Evolutionary conservation across 2,888 invertebrate genomes (phyloP).

Genomic region (Pharmacophagus antenor): DNA sequence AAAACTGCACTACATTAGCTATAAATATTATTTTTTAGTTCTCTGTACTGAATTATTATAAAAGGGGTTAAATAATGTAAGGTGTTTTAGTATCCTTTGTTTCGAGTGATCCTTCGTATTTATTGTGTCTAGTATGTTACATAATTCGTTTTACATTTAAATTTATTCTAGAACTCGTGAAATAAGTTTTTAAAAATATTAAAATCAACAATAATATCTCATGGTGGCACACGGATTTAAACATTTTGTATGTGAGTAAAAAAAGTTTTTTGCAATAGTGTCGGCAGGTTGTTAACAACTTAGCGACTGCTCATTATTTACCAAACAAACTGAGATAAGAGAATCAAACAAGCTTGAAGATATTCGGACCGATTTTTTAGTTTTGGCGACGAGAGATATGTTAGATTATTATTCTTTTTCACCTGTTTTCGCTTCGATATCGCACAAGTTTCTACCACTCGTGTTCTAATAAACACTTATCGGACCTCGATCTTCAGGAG

Average conservation of each 20-base stretch:
- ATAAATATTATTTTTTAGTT: too few species aligned
- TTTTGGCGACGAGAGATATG: constrained; percentile 56
- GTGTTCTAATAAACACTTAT: constrained; percentile 75
- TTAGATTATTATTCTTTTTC: constrained; percentile 53
- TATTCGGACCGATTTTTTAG: constrained; percentile 54
- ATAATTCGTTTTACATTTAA: too few species aligned
- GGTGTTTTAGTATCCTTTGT: too few species aligned
- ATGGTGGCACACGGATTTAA: background rate
- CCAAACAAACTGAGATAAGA: constrained; percentile 66
- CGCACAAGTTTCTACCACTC: constrained; percentile 67
- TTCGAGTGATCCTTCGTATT: too few species aligned
- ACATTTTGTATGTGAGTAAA: background rate
- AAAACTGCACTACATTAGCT: too few species aligned
- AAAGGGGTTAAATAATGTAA: too few species aligned
- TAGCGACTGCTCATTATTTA: constrained; percentile 66
- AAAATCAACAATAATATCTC: background rate
- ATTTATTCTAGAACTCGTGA: background rate
- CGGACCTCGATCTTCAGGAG: constrained; percentile 64
- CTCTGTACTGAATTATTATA: too few species aligned
- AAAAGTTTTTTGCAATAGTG: constrained; percentile 30
- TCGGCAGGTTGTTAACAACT: constrained; percentile 59
- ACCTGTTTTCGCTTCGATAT: constrained; percentile 62
- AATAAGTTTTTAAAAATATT: too few species aligned
- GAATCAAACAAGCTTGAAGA: constrained; percentile 51
- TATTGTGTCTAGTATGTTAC: too few species aligned